Base-by-base conservation (phyloP, 2,888 invertebrate species). In the Leptinotarsa rubiginosa region DNA sequence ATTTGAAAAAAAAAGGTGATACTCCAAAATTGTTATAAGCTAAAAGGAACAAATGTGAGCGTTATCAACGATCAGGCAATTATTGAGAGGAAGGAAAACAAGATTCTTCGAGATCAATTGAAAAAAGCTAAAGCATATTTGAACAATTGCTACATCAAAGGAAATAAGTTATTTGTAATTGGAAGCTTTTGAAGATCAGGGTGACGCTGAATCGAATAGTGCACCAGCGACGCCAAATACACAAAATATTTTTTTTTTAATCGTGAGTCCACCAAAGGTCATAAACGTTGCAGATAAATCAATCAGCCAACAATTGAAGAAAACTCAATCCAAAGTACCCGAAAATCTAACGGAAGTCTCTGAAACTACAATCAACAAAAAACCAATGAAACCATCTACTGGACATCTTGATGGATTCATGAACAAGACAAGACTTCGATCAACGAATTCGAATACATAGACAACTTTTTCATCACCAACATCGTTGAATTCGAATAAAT, bases 391-490 rank as follows among this genome's bases (percentile, higher is more conserved):
- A 59, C 4, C 59, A 59, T 59, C 16, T 16, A 25, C 59, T 59
- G 59, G 25, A 59, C 22, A 59, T 25, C 59, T 20, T 65, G 65
- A 47, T 47, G 47, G 47, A 47, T 65, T 47, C 18, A 65, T 65
- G 65, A 65, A 47, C 47, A 65, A 41, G 49, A 12, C 66, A 25
- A 66, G 25, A 66, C 66, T 66, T 15, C 50, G 18, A 20, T 66
- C 66, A 66, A 47, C 66, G 20, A 66, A 50, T 22, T 13, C 47
- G 25, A 66, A 49, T 66, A 66, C 16, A 66, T 49, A 65, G 16
- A 66, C 66, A 66, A 47, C 47, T 49, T 66, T 66, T 49, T n/a
- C 3, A 31, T 64, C 65, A 65, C 18, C 65, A 65, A 47, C 47
- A 65, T 47, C 47, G 0, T 65, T 47, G 47, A 65, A 47, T 47